Base-by-base conservation (phyloP, 1,140 invertebrate species). In the Microplitis demolitor region DNA sequence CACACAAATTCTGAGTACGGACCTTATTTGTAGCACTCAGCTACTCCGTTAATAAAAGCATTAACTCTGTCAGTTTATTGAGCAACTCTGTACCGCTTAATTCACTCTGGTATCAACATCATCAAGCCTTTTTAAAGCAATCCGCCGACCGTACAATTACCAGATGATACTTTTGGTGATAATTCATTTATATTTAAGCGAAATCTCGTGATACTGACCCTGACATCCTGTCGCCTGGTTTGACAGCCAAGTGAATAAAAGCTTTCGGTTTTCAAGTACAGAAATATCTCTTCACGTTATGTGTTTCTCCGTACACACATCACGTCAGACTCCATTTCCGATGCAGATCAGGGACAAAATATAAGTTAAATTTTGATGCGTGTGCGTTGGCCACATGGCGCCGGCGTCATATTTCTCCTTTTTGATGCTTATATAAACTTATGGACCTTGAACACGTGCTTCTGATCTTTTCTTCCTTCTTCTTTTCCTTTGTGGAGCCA, bases 391-490 rank as follows among this genome's bases (percentile, higher is more conserved):
- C 69, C 69, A 63, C 62, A 66, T 71, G 69, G 60, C 62, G 53
- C 62, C 61, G 51, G 39, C 11, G 11, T 64, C 33, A 33, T 35
- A 37, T 64, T 54, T 64, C 50, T 54, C 45, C 33, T 62, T 24
- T 70, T 54, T 54, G 39, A 34, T 50, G 39, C 24, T 50, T 61
- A 14, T 45, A 60, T 24, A 24, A 24, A 31, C 39, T 51, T 16
- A n/a, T 53, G 24, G 60, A 64, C 69, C 35, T 71, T 56, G 34
- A 71, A 64, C 60, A 71, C 69, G 61, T 71, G 69, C 45, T 64
- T 14, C 61, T 62, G 45, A 71, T 70, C 50, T 50, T 62, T 62
- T 4, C n/a, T 33, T 39, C 37, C 13, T 13, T 4, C 37, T 53
- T 35, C 62, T 14, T 5, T 45, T 62, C 56, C 33, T 11, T 6